Conservation (phyloP, 2,888 invertebrate genomes). For the Lithophane semibrunnea region DNA sequence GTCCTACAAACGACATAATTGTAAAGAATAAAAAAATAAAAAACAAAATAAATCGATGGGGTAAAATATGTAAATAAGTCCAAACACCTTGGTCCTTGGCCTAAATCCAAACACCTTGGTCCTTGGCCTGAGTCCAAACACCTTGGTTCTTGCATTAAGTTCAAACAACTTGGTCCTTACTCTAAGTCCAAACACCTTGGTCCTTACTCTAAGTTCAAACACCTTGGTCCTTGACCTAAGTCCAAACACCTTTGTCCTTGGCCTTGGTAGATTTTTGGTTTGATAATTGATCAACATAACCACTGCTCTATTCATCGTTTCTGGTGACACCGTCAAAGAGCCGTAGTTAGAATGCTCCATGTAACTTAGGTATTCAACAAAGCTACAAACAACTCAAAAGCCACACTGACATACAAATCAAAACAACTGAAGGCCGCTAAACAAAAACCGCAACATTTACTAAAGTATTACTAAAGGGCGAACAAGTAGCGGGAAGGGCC, state of each 20-base stretch:
- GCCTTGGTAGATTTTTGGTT: background rate
- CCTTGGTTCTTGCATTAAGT: too few relatives aligned
- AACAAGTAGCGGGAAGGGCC: slow-evolving; percentile 71
- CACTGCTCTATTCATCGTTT: background rate
- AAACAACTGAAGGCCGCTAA: slow-evolving; percentile 30
- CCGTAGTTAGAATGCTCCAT: background rate
- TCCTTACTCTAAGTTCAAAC: too few relatives aligned
- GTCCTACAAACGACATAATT: background rate
- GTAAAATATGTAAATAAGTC: background rate
- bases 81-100: too few relatives aligned
- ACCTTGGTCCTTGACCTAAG: background rate
- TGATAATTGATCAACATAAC: background rate
- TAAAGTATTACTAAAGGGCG: slow-evolving; percentile 44
- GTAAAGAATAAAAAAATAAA: too few relatives aligned
- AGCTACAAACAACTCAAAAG: slow-evolving; percentile 18
- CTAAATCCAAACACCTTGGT: too few relatives aligned
- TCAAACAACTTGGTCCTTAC: too few relatives aligned
- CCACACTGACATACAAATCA: slow-evolving; percentile 24
- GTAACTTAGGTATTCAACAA: slow-evolving; percentile 8
- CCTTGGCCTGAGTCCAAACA: too few relatives aligned
- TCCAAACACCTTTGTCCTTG: too few relatives aligned
- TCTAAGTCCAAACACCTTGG: too few relatives aligned
- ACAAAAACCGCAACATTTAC: slow-evolving; percentile 37
- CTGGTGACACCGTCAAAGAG: background rate
- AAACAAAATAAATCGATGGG: too few relatives aligned